Conservation (phyloP, 1,140 invertebrate species). For the Nephila pilipes region DNA sequence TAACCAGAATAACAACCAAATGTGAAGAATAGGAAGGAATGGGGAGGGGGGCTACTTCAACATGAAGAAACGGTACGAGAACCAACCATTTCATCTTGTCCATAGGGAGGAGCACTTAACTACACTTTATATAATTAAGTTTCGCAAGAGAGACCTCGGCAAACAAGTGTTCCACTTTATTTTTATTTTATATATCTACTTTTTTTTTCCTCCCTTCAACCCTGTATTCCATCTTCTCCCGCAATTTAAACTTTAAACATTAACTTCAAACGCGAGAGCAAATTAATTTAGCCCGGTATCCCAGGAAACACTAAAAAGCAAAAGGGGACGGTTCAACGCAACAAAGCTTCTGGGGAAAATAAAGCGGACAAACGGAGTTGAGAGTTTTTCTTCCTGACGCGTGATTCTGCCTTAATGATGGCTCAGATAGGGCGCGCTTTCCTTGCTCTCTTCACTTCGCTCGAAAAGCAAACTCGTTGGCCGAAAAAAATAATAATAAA, state of each 20-base stretch:
- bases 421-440: background rate
- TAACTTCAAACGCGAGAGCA: constrained; percentile 3
- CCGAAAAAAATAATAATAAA: background rate
- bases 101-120: background rate
- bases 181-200: background rate
- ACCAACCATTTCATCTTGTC: background rate
- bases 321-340: background rate
- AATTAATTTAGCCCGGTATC: constrained; percentile 14
- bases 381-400: constrained; percentile 19
- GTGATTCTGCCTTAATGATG: constrained; percentile 21
- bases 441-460: background rate
- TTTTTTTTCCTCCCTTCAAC: background rate
- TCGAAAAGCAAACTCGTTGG: background rate
- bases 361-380: constrained; percentile 1
- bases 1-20: background rate
- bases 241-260: constrained; percentile 35
- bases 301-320: background rate
- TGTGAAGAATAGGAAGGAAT: background rate
- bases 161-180: constrained; percentile 24
- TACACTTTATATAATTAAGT: constrained; percentile 28
- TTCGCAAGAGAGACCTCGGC: background rate
- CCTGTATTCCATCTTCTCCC: background rate
- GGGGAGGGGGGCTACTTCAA: background rate
- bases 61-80: background rate
- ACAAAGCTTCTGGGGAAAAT: constrained; percentile 15